Evolutionary conservation across 2,888 invertebrate species (phyloP), one percentile per base, ranked within the genome.

Genomic region (Petrophora chlorosata): DNA sequence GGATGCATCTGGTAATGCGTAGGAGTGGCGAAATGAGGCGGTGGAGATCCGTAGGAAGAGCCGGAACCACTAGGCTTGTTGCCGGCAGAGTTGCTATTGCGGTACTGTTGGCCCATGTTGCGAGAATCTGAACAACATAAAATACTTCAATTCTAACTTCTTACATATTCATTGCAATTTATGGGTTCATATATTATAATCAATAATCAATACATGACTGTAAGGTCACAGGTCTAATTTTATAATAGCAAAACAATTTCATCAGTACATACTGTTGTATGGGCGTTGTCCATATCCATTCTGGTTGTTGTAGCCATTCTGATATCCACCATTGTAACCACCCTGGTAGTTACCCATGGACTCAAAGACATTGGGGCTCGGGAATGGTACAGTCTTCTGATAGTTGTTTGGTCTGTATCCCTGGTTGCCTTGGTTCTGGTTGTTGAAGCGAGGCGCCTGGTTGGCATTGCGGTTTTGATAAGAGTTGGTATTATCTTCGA

Each of bases 351-450:
- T 91, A 34, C 92, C 90, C 78, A 90, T 91, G 16, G 89, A 91
- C 44, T 92, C 92, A 62, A 92, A 93, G 23, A 90, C 86, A 70
- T 82, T 89, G 34, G 91, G 92, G 60, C 92, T 92, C 13, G 92
- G 92, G 67, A 92, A 92, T 13, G 91, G 91, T 30, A 91, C 90
- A 53, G 88, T 91, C 58, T 90, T 87, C 56, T 92, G 91, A 61
- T 90, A 91, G 57, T 83, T 89, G 60, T 87, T 61, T 16, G 61
- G 89, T 50, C 91, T 81, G 67, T 85, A 84, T 25, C 76, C 75
- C 58, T 87, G 82, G 56, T 84, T 79, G 61, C 82, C 79, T 63
- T 80, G 84, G 51, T 77, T 85, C 52, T 82, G 87, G 50, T 91
- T 92, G 70, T 89, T 67, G 59, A 92, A 92, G 56, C 90, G 88